Conservation (phyloP, 2,113 vertebrate species). For the Megatriorchis doriae region DNA sequence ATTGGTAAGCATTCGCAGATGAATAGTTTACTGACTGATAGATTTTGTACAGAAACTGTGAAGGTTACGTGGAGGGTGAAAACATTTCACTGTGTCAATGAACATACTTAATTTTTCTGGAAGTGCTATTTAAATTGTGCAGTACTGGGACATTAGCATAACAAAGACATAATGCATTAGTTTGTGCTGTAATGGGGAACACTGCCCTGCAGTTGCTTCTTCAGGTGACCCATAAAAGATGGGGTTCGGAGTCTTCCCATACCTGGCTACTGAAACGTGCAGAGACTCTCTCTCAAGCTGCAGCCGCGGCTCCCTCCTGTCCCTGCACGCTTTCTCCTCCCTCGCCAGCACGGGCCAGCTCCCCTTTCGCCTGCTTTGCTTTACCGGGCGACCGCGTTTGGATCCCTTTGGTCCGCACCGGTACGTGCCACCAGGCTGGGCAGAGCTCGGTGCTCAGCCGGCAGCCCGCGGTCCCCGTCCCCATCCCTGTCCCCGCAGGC, state of each 20-base stretch:
- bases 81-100: conserved; percentile 85
- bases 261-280: background rate
- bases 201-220: conserved; percentile 30
- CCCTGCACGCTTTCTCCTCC: rapidly evolving
- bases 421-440: rapidly evolving
- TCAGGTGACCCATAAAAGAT: conserved; percentile 36
- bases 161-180: conserved; percentile 73
- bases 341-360: rapidly evolving
- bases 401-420: rapidly evolving
- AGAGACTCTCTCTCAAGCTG: background rate
- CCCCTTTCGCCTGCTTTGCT: background rate
- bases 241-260: background rate
- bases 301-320: background rate
- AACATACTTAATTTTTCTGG: conserved; percentile 85
- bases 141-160: conserved; percentile 74
- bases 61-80: conserved; percentile 83
- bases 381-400: rapidly evolving
- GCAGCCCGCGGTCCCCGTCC: rapidly evolving
- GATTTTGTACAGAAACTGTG: conserved; percentile 82
- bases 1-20: conserved; percentile 84
- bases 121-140: conserved; percentile 79
- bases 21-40: conserved; percentile 85
- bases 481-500: background rate
- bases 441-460: background rate
- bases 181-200: conserved; percentile 59